Percentiles rank a stretch among this genome's conserved stretches.
Conservation (phyloP, 2,113 vertebrate species). For the Cranoglanis bouderius region DNA sequence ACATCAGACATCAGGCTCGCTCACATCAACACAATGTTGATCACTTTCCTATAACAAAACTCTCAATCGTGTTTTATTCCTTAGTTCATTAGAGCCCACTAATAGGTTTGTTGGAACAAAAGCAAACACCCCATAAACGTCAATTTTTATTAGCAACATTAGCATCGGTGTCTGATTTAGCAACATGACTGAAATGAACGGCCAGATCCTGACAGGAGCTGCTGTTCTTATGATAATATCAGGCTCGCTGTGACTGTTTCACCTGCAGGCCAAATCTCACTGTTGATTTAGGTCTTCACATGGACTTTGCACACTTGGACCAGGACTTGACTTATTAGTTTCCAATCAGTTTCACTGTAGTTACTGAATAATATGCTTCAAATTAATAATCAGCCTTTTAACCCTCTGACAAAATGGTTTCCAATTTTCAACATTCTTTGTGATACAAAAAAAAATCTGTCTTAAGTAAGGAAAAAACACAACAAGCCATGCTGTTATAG, state of each 20-base stretch:
- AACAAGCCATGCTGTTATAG: too few relatives aligned
- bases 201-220: not conserved
- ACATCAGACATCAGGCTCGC: too few relatives aligned
- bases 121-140: too few relatives aligned
- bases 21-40: not conserved
- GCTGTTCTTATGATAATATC: too few relatives aligned
- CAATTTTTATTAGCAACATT: too few relatives aligned
- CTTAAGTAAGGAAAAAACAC: not conserved
- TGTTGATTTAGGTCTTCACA: not conserved
- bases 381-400: not conserved
- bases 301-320: not conserved
- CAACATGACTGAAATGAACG: not conserved
- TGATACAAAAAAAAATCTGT: not conserved
- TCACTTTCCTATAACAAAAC: not conserved
- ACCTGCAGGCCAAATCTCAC: too few relatives aligned
- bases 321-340: not conserved
- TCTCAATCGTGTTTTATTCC: not conserved
- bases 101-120: too few relatives aligned
- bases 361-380: not conserved
- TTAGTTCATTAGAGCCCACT: too few relatives aligned
- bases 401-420: not conserved
- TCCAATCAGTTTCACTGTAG: not conserved
- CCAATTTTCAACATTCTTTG: not conserved
- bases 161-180: not conserved
- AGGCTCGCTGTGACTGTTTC: too few relatives aligned